Conservation (phyloP, 2,113 vertebrate genomes). For the Falcunculus frontatus region DNA sequence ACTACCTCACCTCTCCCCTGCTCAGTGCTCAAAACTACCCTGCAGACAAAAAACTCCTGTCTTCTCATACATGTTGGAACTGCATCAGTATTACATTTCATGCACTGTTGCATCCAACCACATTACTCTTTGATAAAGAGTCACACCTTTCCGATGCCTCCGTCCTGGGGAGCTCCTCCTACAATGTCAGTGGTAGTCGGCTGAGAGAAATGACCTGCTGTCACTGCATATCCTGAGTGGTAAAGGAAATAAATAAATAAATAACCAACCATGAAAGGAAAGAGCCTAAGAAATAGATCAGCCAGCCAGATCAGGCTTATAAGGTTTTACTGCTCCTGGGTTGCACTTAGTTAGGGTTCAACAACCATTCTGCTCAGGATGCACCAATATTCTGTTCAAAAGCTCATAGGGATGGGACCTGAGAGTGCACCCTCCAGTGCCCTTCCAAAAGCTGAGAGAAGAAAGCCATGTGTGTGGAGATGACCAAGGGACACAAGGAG, state of each 20-base stretch:
- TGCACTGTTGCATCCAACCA: not conserved
- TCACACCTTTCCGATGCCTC: slow-evolving; percentile 88
- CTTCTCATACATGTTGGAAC: not conserved
- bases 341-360: not conserved
- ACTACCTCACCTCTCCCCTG: not conserved
- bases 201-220: slow-evolving; percentile 93
- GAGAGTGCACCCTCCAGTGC: not conserved
- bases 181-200: slow-evolving; percentile 82
- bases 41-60: not conserved
- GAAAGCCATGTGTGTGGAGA: not conserved
- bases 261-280: not conserved
- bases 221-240: slow-evolving; percentile 87
- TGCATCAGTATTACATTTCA: not conserved
- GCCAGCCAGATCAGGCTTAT: not conserved
- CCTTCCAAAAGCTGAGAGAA: not conserved
- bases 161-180: slow-evolving; percentile 95
- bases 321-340: not conserved
- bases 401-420: not conserved
- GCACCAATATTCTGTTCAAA: not conserved
- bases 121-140: not conserved
- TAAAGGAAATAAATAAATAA: not conserved
- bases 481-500: not conserved
- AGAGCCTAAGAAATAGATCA: not conserved
- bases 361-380: not conserved
- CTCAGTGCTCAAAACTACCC: not conserved